These are phyloP conservation scores for Pemphigus obesinymphae DNA, from an alignment of 1,140 invertebrate species.

Conservation along the genomic window DNA sequence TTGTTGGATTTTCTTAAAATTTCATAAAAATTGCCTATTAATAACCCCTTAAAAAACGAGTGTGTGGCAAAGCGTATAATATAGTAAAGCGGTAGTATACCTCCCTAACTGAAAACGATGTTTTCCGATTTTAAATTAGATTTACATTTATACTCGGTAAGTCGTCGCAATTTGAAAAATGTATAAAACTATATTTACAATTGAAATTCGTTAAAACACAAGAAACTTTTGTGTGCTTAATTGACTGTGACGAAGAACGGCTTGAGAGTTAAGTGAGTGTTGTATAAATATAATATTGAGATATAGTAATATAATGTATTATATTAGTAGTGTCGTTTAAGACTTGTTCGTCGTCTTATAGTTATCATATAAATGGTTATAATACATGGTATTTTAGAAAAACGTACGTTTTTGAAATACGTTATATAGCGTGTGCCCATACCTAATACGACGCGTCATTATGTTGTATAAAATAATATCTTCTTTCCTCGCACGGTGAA, in stretches of 20 bases:
- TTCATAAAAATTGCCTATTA: too few relatives aligned
- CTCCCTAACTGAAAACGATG: too few relatives aligned
- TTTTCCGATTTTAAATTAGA: constrained; percentile 5
- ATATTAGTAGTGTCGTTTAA: neutral
- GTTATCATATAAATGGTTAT: neutral
- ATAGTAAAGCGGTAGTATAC: too few relatives aligned
- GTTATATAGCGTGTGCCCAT: neutral
- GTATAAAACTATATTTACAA: neutral
- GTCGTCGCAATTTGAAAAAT: neutral
- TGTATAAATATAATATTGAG: neutral
- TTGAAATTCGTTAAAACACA: constrained; percentile 25
- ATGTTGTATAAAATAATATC: neutral
- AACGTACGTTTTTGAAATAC: neutral
- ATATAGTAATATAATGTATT: too few relatives aligned
- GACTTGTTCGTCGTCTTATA: neutral
- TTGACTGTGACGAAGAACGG: neutral
- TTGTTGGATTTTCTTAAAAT: too few relatives aligned
- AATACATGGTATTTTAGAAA: too few relatives aligned
- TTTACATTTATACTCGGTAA: neutral
- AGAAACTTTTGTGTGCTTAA: neutral
- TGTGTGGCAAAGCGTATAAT: too few relatives aligned
- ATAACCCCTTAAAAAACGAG: too few relatives aligned
- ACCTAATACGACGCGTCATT: neutral
- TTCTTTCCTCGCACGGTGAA: neutral
- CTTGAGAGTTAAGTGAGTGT: constrained; percentile 2